These are phyloP conservation scores for Pithys albifrons DNA, from an alignment of 2,113 vertebrate species.

Conservation along the genomic window DNA sequence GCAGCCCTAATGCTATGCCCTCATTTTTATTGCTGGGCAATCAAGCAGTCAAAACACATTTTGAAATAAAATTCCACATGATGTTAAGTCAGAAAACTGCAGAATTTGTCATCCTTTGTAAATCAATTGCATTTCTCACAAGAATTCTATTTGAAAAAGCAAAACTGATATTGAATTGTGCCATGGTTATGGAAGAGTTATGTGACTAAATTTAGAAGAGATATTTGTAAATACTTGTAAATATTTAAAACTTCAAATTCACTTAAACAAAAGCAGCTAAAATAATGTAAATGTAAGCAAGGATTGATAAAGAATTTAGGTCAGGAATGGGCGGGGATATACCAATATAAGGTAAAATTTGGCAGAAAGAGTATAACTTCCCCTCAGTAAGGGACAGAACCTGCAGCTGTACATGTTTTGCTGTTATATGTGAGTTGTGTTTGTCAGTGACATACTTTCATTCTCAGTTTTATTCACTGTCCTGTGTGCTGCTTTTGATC, in stretches of 20 bases:
- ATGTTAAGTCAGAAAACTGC: background rate
- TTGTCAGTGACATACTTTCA: background rate
- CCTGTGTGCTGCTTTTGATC: background rate
- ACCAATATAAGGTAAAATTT: background rate
- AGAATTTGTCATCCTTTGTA: background rate
- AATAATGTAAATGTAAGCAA: background rate
- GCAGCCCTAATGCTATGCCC: background rate
- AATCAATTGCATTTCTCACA: background rate
- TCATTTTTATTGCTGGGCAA: background rate
- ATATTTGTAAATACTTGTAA: background rate
- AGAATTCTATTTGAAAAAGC: background rate
- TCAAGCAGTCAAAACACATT: background rate
- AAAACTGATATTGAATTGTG: background rate
- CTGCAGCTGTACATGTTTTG: background rate
- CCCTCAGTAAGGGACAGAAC: background rate
- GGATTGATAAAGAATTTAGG: background rate
- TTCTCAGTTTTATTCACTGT: background rate
- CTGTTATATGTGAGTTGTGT: background rate
- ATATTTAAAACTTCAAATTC: background rate
- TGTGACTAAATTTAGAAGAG: background rate
- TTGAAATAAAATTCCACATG: background rate
- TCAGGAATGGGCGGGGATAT: background rate
- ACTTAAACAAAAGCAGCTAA: background rate
- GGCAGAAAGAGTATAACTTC: background rate
- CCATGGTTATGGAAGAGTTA: background rate